Base-by-base conservation (phyloP, 2,113 vertebrate genomes). In the Burhinus oedicnemus region DNA sequence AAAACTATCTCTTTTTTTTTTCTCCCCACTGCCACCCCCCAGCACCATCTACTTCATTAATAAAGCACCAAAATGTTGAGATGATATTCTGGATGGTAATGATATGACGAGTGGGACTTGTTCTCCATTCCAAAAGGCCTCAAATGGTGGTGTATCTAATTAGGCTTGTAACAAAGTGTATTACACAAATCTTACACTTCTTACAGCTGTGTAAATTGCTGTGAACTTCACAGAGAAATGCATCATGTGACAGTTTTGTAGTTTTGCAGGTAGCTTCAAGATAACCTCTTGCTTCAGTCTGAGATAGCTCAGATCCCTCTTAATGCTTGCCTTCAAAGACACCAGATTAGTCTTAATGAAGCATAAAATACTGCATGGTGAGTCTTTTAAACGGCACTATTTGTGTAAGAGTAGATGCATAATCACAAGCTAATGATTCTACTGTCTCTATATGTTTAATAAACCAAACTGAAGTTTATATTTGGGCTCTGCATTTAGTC, bases 321-420 rank as follows among this genome's bases (percentile, higher is more conserved):
- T 64, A 72, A 15, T 71, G 30, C 83, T 80, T 95, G 51, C 68
- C 54, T 97, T 93, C 57, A 52, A 78, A 94, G 58, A 66, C 23
- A 68, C 5, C 38, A 19, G 30, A 8, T 40, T 65, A 81, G 11
- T 32, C 9, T 30, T 87, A 94, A 57, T 16, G 51, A 79, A 92
- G 57, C 36, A 57, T 80, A 80, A 76, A 87, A 93, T 91, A 93
- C 52, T 93, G 32, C 80, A 47, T 5, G 6, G 32, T 91, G 79
- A 94, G 95, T 40, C 65, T 89, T 87, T 96, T 96, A 85, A 97
- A 89, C 40, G 62, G 47, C 62, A 38, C 29, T 83, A 10, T 80
- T 30, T 61, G 44, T 75, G 68, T n/a, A 11, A 17, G 4, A 45
- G 74, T 32, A 49, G 57, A 45, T 92, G 36, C 16, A 54, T 60